Conservation (phyloP, 35 echinoderm and acorn worm genomes). For the Nesometra sesokonis region DNA sequence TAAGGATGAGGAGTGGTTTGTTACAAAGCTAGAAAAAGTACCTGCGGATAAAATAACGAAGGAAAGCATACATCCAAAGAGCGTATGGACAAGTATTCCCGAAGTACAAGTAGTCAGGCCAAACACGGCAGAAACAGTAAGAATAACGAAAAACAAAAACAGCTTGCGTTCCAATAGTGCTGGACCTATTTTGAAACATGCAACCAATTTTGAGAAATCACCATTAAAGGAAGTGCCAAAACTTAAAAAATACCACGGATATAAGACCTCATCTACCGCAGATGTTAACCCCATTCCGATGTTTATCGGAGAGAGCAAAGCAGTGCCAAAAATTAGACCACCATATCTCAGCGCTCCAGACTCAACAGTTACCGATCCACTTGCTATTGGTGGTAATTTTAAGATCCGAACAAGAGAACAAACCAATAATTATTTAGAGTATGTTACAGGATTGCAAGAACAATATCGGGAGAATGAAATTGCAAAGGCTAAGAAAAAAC, state of each 20-base stretch:
- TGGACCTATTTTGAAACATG: slow-evolving; percentile 8
- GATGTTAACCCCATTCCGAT: slow-evolving; percentile 50
- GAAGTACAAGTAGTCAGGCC: slow-evolving; percentile 30
- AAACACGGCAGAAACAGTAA: slow-evolving; percentile 42
- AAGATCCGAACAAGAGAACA: slow-evolving; percentile 65
- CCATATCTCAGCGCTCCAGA: neutral
- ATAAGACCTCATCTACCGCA: slow-evolving; percentile 73
- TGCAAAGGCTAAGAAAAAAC: slow-evolving; percentile 25
- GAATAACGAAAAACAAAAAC: neutral
- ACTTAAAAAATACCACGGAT: slow-evolving; percentile 69
- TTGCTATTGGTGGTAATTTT: slow-evolving; percentile 47
- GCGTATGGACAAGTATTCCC: slow-evolving; percentile 44
- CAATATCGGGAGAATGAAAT: slow-evolving; percentile 33
- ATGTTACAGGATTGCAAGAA: slow-evolving; percentile 47
- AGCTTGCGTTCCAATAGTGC: neutral
- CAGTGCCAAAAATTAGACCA: neutral
- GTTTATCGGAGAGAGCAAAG: slow-evolving; percentile 40
- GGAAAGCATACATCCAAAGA: slow-evolving; percentile 68
- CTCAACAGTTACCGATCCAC: slow-evolving; percentile 60
- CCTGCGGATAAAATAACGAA: slow-evolving; percentile 21
- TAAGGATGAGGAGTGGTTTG: slow-evolving; percentile 8
- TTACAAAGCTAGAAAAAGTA: slow-evolving; percentile 16
- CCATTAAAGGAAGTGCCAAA: slow-evolving; percentile 5
- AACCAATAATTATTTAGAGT: slow-evolving; percentile 57
- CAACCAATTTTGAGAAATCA: neutral